These are phyloP conservation scores for Felis chaus DNA, from an alignment of 2,113 vertebrate species.

Conservation along the genomic window DNA sequence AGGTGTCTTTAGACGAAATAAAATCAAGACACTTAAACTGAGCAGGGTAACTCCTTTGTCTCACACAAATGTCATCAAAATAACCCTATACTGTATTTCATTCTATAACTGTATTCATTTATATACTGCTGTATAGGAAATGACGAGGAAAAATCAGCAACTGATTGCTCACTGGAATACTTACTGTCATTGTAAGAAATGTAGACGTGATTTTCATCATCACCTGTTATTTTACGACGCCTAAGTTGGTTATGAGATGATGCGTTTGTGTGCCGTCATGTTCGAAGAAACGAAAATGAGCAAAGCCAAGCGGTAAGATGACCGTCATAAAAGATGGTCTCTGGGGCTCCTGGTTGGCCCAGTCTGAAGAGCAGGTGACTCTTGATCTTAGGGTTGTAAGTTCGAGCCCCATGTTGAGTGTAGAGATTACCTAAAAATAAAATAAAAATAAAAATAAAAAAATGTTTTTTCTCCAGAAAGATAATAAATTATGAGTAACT, in stretches of 20 bases:
- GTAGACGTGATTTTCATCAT: neutral
- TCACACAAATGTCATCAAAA: neutral
- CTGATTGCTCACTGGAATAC: neutral
- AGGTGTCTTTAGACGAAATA: neutral
- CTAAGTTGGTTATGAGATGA: neutral
- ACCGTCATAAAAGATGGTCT: neutral
- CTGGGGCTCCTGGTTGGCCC: neutral
- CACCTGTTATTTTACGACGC: neutral
- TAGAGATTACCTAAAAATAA: neutral
- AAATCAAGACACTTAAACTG: neutral
- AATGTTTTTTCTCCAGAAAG: neutral
- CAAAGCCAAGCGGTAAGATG: neutral
- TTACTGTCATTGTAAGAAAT: neutral
- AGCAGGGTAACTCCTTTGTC: neutral
- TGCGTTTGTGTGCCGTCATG: neutral
- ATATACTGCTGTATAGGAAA: neutral
- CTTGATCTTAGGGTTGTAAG: neutral
- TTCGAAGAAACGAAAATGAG: neutral
- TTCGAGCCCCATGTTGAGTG: neutral
- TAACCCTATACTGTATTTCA: neutral
- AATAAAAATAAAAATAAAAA: neutral
- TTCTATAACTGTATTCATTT: too few relatives aligned
- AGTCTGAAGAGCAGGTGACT: neutral
- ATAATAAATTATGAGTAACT: neutral
- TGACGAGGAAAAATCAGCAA: neutral